Evolutionary conservation across 1,140 invertebrate species (phyloP).

Genomic region (Onthophagus taurus): DNA sequence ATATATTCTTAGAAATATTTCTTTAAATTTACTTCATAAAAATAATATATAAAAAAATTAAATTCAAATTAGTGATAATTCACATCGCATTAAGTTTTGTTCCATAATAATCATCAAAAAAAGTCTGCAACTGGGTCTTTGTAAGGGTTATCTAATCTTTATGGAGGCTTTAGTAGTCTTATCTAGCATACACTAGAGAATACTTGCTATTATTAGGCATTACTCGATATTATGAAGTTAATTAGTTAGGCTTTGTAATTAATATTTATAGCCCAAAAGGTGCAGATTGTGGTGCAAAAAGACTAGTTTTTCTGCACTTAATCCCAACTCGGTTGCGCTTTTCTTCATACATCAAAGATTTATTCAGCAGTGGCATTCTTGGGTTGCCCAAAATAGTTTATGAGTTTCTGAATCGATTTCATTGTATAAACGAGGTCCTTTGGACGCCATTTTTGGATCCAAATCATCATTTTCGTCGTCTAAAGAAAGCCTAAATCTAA

Average conservation of each 20-base stretch:
- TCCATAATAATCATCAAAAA: too few relatives aligned
- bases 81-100: too few relatives aligned
- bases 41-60: too few relatives aligned
- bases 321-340: neutral
- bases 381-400: conserved; percentile 1
- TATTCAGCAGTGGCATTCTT: conserved; percentile 1
- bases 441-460: neutral
- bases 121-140: too few relatives aligned
- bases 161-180: too few relatives aligned
- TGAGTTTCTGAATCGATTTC: conserved; percentile 1
- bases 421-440: conserved; percentile 1
- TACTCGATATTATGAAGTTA: neutral
- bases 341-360: conserved; percentile 1
- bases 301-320: conserved; percentile 5
- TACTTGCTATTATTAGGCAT: conserved; percentile 1
- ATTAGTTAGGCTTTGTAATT: neutral
- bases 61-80: too few relatives aligned
- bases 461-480: conserved; percentile 1
- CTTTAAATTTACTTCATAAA: too few relatives aligned
- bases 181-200: too few relatives aligned
- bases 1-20: too few relatives aligned
- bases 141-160: too few relatives aligned
- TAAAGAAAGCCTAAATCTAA: conserved; percentile 1
- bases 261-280: conserved; percentile 1
- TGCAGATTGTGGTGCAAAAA: conserved; percentile 2